phyloP scores from a whole-genome alignment of 1,140 invertebrate genomes.

The Drosophila takahashii region DNA sequence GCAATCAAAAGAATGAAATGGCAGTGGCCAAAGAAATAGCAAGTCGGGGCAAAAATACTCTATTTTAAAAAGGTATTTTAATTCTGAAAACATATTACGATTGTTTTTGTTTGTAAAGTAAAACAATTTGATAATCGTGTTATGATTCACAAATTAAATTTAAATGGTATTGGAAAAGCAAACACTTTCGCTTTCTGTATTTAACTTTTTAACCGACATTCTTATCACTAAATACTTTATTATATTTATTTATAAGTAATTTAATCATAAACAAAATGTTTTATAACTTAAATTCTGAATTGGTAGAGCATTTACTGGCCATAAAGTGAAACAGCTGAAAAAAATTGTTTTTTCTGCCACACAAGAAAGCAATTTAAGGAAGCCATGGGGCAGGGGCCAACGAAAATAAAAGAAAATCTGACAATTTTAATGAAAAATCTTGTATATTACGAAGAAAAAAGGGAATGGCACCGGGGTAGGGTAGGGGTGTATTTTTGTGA shows the following conservation, averaged over 20 bases:
- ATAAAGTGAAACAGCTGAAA: constrained; percentile 30
- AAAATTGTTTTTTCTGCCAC: constrained; percentile 38
- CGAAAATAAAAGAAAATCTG: constrained; percentile 52
- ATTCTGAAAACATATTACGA: background rate
- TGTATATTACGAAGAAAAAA: constrained; percentile 29
- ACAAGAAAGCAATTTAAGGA: constrained; percentile 71
- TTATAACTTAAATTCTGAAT: too few relatives aligned
- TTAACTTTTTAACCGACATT: too few relatives aligned
- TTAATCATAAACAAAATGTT: too few relatives aligned
- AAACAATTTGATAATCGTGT: too few relatives aligned
- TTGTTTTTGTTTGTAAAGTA: too few relatives aligned
- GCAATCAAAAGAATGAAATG: constrained; percentile 75
- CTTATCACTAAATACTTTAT: too few relatives aligned
- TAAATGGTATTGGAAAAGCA: too few relatives aligned
- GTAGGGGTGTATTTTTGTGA: constrained; percentile 55
- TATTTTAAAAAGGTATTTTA: background rate
- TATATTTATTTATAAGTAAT: too few relatives aligned
- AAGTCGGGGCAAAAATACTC: constrained; percentile 14
- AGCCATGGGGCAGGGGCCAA: constrained; percentile 13
- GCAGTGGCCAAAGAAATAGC: constrained; percentile 12
- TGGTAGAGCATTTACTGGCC: constrained; percentile 28
- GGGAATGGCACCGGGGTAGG: constrained; percentile 6
- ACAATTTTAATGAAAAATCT: constrained; percentile 80
- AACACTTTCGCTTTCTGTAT: too few relatives aligned
- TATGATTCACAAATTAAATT: too few relatives aligned